phyloP scores from a whole-genome alignment of 2,113 vertebrate species.

The Phylloscopus whistleri region DNA sequence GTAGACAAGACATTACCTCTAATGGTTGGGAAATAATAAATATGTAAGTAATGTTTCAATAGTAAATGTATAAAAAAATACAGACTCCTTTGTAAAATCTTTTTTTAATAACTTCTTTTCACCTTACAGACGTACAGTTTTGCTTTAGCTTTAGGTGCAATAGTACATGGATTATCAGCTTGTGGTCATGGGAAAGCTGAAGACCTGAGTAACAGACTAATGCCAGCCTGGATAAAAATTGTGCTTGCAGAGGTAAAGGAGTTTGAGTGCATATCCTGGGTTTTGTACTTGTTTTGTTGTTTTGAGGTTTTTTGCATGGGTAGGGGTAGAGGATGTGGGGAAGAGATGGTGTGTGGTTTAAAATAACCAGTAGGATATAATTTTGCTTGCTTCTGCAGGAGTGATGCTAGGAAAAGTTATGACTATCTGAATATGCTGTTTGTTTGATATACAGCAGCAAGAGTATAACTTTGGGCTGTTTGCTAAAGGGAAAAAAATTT shows the following conservation, averaged over 20 bases:
- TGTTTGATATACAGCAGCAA: neutral
- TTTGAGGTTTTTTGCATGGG: neutral
- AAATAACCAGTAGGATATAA: neutral
- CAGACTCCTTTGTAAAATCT: neutral
- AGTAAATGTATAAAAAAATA: neutral
- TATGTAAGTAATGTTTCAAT: neutral
- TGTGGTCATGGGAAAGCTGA: conserved; percentile 92
- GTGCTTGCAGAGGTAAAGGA: conserved; percentile 84
- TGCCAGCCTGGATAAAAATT: conserved; percentile 87
- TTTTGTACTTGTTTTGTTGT: neutral
- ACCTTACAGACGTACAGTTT: conserved; percentile 85
- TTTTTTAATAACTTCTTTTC: neutral
- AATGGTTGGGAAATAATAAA: neutral
- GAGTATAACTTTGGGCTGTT: neutral
- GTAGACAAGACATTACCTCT: neutral
- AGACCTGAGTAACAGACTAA: conserved; percentile 82
- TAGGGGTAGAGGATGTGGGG: neutral
- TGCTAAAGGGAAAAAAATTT: neutral
- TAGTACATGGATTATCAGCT: conserved; percentile 84
- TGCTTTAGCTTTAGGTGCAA: conserved; percentile 86
- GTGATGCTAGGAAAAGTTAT: neutral
- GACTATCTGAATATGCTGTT: neutral
- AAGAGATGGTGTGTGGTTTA: neutral
- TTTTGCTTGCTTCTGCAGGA: neutral
- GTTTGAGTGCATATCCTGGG: neutral